Conservation (phyloP, 2,113 vertebrate genomes). For the Ammodytes marinus region DNA sequence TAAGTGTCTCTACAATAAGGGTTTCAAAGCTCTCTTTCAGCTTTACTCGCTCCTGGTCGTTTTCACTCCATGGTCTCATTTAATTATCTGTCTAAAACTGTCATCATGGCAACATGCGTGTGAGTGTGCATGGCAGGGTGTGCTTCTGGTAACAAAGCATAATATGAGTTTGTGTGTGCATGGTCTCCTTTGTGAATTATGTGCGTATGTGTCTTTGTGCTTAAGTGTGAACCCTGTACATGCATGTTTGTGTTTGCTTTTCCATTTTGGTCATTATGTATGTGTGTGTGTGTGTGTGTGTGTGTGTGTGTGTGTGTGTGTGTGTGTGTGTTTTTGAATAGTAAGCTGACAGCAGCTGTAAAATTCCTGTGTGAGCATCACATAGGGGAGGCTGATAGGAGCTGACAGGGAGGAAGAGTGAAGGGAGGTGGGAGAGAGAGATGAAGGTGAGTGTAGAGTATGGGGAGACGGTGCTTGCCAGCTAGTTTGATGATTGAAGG, state of each 20-base stretch:
- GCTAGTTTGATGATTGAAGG: constrained; percentile 67
- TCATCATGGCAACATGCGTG: constrained; percentile 37
- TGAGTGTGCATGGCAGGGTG: constrained; percentile 9
- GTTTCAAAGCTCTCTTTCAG: constrained; percentile 7
- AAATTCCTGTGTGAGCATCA: constrained; percentile 80
- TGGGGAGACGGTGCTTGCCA: constrained; percentile 41
- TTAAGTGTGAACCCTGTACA: too few relatives aligned
- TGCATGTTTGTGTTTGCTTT: not conserved
- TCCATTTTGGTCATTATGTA: constrained; percentile 45
- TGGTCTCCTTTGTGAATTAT: too few relatives aligned
- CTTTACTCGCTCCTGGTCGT: constrained; percentile 24
- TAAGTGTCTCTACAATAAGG: not conserved
- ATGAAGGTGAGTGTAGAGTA: constrained; percentile 68
- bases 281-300: constrained; percentile 28
- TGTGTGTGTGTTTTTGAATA: constrained; percentile 41
- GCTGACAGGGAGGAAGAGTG: constrained; percentile 73
- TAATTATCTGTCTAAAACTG: constrained; percentile 67
- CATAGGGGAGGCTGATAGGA: constrained; percentile 77
- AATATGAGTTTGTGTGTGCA: too few relatives aligned
- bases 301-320: constrained; percentile 31
- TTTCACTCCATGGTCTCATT: constrained; percentile 56
- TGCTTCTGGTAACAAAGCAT: constrained; percentile 1
- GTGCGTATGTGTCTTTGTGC: constrained; percentile 38
- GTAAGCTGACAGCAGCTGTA: constrained; percentile 74
- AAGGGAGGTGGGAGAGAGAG: constrained; percentile 69